These are phyloP conservation scores for Enteromius argenteus DNA, from an alignment of 2,797 vertebrate species.

Conservation along the genomic window DNA sequence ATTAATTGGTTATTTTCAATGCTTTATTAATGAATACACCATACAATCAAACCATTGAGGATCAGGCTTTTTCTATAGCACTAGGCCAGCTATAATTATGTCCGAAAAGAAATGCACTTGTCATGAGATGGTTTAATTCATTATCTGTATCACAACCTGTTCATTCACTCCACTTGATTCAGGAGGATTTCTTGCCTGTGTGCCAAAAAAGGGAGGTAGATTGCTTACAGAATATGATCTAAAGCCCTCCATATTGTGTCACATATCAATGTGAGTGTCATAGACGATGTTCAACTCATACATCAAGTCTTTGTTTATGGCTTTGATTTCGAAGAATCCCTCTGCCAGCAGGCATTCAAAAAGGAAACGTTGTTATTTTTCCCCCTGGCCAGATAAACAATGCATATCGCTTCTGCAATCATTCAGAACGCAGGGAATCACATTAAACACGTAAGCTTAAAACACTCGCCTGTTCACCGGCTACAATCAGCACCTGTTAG, in stretches of 20 bases:
- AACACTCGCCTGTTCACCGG: constrained; percentile 49
- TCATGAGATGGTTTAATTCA: not conserved
- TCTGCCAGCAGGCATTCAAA: constrained; percentile 28
- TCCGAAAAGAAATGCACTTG: not conserved
- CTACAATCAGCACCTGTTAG: constrained; percentile 63
- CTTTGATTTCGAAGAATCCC: constrained; percentile 44
- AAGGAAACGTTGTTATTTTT: constrained; percentile 3
- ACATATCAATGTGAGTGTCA: constrained; percentile 49
- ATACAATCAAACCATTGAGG: not conserved
- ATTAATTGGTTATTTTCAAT: not conserved
- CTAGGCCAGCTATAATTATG: not conserved
- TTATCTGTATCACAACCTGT: not conserved
- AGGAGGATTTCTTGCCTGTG: not conserved
- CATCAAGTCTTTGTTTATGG: constrained; percentile 58
- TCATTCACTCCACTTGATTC: not conserved
- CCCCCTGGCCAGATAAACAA: constrained; percentile 44
- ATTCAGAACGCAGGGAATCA: constrained; percentile 51
- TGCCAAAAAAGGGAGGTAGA: not conserved
- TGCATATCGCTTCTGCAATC: constrained; percentile 32
- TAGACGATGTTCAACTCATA: constrained; percentile 54
- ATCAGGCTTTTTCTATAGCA: not conserved
- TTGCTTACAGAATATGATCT: constrained; percentile 36
- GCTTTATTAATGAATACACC: not conserved
- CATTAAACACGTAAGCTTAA: constrained; percentile 63
- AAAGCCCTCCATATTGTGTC: constrained; percentile 44